These are phyloP conservation scores for Limnephilus lunatus DNA, from an alignment of 2,888 invertebrate genomes.

Conservation along the genomic window DNA sequence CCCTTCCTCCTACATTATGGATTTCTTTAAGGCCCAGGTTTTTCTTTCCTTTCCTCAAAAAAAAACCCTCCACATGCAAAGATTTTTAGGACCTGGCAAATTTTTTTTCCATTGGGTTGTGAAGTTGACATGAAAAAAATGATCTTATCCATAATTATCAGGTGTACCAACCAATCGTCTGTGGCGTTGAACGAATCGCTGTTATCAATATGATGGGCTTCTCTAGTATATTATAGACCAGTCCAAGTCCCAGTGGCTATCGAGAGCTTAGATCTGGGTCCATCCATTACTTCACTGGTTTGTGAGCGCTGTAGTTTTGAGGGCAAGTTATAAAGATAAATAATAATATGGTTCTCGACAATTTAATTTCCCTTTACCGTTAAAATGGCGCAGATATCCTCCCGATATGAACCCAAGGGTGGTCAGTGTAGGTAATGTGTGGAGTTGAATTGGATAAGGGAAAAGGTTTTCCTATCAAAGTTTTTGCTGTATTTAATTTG, in stretches of 20 bases:
- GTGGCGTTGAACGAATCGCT: not conserved
- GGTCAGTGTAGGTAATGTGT: not conserved
- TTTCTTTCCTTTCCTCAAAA: too few relatives aligned
- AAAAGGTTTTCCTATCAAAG: not conserved
- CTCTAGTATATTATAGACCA: not conserved
- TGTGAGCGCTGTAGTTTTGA: not conserved
- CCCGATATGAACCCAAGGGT: not conserved
- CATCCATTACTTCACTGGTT: conserved; percentile 10
- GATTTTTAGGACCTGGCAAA: too few relatives aligned
- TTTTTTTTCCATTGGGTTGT: too few relatives aligned
- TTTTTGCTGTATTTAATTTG: not conserved
- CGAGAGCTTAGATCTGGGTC: not conserved
- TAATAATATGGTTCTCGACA: conserved; percentile 26
- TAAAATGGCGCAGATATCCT: conserved; percentile 32
- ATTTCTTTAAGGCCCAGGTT: too few relatives aligned
- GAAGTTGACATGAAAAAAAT: too few relatives aligned
- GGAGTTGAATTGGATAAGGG: not conserved
- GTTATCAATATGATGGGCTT: not conserved
- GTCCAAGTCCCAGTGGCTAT: not conserved
- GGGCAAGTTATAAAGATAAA: conserved; percentile 26
- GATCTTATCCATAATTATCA: too few relatives aligned
- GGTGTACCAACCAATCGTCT: too few relatives aligned
- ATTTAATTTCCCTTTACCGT: conserved; percentile 43
- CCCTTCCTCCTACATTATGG: too few relatives aligned
- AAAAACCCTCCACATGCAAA: too few relatives aligned